These are phyloP conservation scores for Clostera curtula DNA, from an alignment of 2,888 invertebrate species.

Conservation along the genomic window DNA sequence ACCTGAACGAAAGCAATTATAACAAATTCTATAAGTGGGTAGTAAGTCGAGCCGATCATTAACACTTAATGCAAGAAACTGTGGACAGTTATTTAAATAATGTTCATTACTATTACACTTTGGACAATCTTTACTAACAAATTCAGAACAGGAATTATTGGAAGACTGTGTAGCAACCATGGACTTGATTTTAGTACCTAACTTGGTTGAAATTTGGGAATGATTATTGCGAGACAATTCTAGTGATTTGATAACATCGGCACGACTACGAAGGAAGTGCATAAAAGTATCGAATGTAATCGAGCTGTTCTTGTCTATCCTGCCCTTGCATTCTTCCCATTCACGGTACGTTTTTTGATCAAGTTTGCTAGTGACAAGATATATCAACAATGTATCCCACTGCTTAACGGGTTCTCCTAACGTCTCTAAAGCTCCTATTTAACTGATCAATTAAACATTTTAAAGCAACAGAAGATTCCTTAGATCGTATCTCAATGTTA, in stretches of 20 bases:
- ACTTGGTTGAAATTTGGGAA: not conserved
- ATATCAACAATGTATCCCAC: constrained; percentile 22
- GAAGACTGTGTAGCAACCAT: constrained; percentile 4
- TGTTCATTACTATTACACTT: constrained; percentile 13
- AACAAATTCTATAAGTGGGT: constrained; percentile 14
- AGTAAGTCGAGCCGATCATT: constrained; percentile 11
- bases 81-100: constrained; percentile 12
- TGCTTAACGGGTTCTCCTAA: constrained; percentile 14
- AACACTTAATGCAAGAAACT: constrained; percentile 12
- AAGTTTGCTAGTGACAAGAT: constrained; percentile 18
- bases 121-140: constrained; percentile 1
- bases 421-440: constrained; percentile 6
- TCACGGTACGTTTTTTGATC: constrained; percentile 18
- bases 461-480: constrained; percentile 1
- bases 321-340: constrained; percentile 20
- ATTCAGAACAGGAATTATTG: not conserved
- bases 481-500: not conserved
- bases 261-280: constrained; percentile 13
- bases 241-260: constrained; percentile 18
- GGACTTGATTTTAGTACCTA: constrained; percentile 4
- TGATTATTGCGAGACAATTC: constrained; percentile 2
- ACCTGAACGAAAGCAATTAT: constrained; percentile 14
- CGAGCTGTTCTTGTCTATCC: constrained; percentile 3
- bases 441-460: not conserved
- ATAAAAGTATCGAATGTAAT: constrained; percentile 12